phyloP scores from a whole-genome alignment of 37 sponge, comb jelly and placozoan species.

The Halichondria panicea region DNA sequence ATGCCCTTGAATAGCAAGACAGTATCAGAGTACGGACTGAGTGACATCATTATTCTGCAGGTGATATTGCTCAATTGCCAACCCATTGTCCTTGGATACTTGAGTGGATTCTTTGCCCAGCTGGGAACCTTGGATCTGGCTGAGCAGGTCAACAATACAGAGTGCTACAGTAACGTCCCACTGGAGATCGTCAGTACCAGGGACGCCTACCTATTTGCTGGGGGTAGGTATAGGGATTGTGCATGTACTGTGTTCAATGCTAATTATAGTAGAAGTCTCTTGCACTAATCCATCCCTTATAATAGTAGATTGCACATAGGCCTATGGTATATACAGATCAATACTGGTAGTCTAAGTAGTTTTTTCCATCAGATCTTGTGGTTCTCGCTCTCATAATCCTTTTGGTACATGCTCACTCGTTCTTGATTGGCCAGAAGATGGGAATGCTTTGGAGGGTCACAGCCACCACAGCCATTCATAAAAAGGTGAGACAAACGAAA shows the following conservation, averaged over 20 bases:
- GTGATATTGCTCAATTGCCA: constrained; percentile 46
- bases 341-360: too few relatives aligned
- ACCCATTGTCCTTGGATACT: constrained; percentile 52
- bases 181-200: constrained; percentile 20
- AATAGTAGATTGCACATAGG: too few relatives aligned
- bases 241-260: too few relatives aligned
- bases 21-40: background rate
- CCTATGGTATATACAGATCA: too few relatives aligned
- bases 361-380: constrained; percentile 49
- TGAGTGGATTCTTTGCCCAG: constrained; percentile 56
- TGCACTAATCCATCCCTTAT: too few relatives aligned
- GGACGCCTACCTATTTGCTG: constrained; percentile 67
- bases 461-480: constrained; percentile 51
- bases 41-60: constrained; percentile 10
- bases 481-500: constrained; percentile 55
- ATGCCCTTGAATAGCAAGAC: background rate
- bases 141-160: background rate
- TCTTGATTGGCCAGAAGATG: constrained; percentile 29
- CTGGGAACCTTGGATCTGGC: background rate
- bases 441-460: constrained; percentile 58
- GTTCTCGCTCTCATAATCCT: constrained; percentile 9
- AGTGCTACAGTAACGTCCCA: background rate
- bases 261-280: too few relatives aligned
- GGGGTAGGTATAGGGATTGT: constrained; percentile 32
- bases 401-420: constrained; percentile 37